phyloP scores from a whole-genome alignment of 2,113 vertebrate genomes.

The Nyctibius bracteatus region DNA sequence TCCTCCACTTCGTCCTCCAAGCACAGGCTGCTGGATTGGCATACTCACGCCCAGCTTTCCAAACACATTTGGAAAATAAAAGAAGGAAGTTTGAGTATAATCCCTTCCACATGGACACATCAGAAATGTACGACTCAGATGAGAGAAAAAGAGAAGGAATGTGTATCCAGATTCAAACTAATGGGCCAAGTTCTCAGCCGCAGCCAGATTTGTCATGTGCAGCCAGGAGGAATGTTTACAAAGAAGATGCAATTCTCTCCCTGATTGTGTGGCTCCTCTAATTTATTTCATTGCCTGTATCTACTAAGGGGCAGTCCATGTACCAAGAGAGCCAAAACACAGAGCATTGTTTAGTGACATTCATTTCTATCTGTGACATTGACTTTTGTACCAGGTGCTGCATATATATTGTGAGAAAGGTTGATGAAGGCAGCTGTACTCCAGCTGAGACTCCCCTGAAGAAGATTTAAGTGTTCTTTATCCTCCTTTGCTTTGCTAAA shows the following conservation, averaged over 20 bases:
- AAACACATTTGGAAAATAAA: neutral
- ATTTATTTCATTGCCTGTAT: neutral
- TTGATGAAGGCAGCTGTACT: neutral
- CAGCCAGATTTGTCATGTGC: neutral
- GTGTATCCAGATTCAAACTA: neutral
- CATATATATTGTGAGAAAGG: neutral
- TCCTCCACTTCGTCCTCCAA: conserved; percentile 54
- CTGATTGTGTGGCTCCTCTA: neutral
- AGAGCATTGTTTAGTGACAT: neutral
- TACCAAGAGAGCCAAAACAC: neutral
- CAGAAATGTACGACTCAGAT: neutral
- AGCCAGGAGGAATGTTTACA: neutral
- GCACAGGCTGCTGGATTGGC: neutral
- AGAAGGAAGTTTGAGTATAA: neutral
- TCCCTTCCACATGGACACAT: neutral
- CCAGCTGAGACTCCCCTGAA: conserved; percentile 9
- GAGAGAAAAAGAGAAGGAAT: neutral
- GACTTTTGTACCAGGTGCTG: conserved; percentile 15
- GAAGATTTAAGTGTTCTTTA: neutral
- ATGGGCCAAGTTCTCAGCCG: neutral
- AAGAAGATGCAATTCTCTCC: neutral
- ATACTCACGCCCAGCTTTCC: neutral
- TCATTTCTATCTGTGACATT: neutral
- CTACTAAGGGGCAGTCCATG: neutral
- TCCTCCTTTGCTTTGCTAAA: neutral